These are phyloP conservation scores for Agrotis clavis DNA, from an alignment of 2,888 invertebrate species.

Conservation along the genomic window DNA sequence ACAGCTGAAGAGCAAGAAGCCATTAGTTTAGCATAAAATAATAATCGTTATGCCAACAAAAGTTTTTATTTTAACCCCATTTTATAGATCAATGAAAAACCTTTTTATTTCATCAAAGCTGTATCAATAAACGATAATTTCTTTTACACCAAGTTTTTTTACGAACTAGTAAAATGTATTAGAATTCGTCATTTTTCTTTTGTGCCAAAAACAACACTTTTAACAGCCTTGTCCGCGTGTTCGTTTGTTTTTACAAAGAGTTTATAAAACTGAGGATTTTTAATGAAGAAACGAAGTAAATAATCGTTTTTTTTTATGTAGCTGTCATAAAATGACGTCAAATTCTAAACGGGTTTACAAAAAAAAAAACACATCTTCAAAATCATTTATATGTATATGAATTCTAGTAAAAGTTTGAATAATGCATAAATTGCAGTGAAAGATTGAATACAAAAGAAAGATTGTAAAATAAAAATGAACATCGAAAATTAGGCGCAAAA, in stretches of 20 bases:
- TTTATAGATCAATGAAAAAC: constrained; percentile 47
- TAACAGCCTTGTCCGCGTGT: constrained; percentile 42
- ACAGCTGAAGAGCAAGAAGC: not conserved
- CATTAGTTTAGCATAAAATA: constrained; percentile 11
- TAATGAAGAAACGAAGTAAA: constrained; percentile 48
- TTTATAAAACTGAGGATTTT: constrained; percentile 51
- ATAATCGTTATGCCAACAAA: not conserved
- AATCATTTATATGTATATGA: constrained; percentile 35
- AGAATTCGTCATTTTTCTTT: constrained; percentile 55
- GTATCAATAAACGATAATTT: constrained; percentile 51
- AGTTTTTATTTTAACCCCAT: constrained; percentile 16
- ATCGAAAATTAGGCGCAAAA: not conserved
- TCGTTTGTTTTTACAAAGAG: constrained; percentile 56
- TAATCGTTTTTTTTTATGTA: constrained; percentile 38
- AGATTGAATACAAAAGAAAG: constrained; percentile 9
- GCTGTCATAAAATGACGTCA: constrained; percentile 49
- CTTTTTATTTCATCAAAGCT: constrained; percentile 55
- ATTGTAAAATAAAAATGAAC: constrained; percentile 1
- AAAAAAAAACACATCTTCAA: not conserved
- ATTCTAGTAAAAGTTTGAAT: constrained; percentile 14
- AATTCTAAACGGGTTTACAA: constrained; percentile 6
- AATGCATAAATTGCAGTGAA: not conserved
- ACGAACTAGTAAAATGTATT: constrained; percentile 54
- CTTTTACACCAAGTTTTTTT: constrained; percentile 45
- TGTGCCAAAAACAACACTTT: constrained; percentile 61